Base-by-base conservation (phyloP, 2,888 invertebrate genomes). In the Agrochola lychnidis region DNA sequence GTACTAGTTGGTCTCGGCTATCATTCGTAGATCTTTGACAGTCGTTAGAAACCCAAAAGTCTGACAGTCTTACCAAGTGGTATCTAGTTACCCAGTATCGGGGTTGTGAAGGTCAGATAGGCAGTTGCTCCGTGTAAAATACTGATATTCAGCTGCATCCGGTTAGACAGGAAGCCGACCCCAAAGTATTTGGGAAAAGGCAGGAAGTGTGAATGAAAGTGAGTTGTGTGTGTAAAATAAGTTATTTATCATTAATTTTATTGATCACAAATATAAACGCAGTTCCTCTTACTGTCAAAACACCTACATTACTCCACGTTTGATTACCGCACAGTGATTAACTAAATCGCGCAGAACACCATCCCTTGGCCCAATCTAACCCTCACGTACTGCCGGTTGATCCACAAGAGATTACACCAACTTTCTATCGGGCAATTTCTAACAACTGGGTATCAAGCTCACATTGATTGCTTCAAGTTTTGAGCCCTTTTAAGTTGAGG, bases 301-400 rank as follows among this genome's bases (percentile, higher is more conserved):
- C 87, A 87, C 83, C 70, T 79, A 70, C 67, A 86, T 83, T 78
- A 84, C 87, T 79, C 83, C 87, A 88, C 89, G 88, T 91, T 91
- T 89, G 90, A 91, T 90, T 91, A 89, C 90, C 89, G 84, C 87
- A 82, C 73, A 90, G 91, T 92, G 93, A 93, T 94, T 94, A 94
- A 93, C 90, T 91, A 91, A 93, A 93, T 93, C 90, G 90, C 85
- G 83, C 86, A 87, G 89, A 90, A 91, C 89, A 87, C 90, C 80
- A 87, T 76, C 84, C 90, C 87, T 89, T 88, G 78, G 87, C 83
- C 89, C 90, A 90, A 92, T 92, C 92, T 87, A 64, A 87, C 89
- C 91, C 90, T 89, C 93, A 92, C 93, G 92, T 93, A 89, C 83
- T 75, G 76, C 64, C 78, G 78, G 81, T 88, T 89, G 89, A 90